A percentile compares a stretch with the other conserved stretches of the same genome.
phyloP scores from a whole-genome alignment of 2,888 invertebrate species.

The Erannis defoliaria region DNA sequence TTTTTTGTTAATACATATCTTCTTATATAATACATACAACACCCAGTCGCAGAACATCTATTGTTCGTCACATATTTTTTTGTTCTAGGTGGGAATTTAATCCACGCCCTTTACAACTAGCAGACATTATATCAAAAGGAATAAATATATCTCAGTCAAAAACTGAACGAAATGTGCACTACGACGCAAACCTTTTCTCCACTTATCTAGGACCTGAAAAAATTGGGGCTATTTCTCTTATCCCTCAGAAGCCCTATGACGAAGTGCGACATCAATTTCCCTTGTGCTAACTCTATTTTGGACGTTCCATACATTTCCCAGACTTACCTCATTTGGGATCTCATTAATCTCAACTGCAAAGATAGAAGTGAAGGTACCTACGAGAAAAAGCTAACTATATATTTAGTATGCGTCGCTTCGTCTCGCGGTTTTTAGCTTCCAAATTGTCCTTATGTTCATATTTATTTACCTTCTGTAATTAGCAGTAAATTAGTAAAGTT shows the following conservation, averaged over 20 bases:
- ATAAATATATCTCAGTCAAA: not conserved
- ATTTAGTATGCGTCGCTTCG: not conserved
- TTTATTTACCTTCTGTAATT: too few relatives aligned
- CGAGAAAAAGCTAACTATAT: not conserved
- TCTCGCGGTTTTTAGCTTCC: not conserved
- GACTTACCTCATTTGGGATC: slow-evolving; percentile 18
- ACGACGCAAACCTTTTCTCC: slow-evolving; percentile 4
- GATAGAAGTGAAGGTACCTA: not conserved
- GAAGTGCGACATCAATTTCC: slow-evolving; percentile 32
- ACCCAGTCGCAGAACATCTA: too few relatives aligned
- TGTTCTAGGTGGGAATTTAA: too few relatives aligned
- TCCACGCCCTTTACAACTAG: too few relatives aligned
- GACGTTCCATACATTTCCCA: slow-evolving; percentile 20
- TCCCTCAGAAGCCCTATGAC: slow-evolving; percentile 30
- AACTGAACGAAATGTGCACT: not conserved
- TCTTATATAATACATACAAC: too few relatives aligned
- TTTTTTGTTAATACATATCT: too few relatives aligned
- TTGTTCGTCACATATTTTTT: too few relatives aligned
- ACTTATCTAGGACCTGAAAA: slow-evolving; percentile 28
- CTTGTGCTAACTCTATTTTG: slow-evolving; percentile 26
- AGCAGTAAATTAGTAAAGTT: too few relatives aligned
- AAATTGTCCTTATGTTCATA: too few relatives aligned
- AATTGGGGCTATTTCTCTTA: slow-evolving; percentile 26
- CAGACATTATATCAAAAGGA: too few relatives aligned
- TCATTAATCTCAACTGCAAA: slow-evolving; percentile 21